phyloP scores from a whole-genome alignment of 2,888 invertebrate species.

The Cyclophora punctaria region DNA sequence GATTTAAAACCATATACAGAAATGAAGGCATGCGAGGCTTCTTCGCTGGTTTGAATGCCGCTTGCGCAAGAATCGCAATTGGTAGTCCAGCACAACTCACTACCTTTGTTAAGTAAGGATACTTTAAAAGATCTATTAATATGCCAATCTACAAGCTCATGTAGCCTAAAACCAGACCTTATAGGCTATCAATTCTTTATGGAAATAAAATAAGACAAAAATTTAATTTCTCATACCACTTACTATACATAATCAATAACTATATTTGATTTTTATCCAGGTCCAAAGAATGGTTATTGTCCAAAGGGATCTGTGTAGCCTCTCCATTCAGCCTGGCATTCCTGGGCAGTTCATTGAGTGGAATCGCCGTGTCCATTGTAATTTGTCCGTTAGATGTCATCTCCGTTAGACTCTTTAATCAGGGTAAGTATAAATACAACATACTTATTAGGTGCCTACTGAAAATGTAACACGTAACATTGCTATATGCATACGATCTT shows the following conservation, averaged over 20 bases:
- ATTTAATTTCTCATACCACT: no score
- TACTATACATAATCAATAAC: no score
- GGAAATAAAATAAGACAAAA: no score
- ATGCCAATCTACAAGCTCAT: no score
- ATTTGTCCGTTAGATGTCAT: slow-evolving; percentile 93
- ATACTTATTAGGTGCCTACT: no score
- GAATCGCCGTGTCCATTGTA: slow-evolving; percentile 81
- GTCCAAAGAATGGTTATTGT: slow-evolving; percentile 51
- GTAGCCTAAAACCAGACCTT: no score
- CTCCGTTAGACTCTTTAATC: slow-evolving; percentile 91
- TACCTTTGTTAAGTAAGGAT: slow-evolving; percentile 79
- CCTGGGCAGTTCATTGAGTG: slow-evolving; percentile 83
- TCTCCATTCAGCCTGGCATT: slow-evolving; percentile 46
- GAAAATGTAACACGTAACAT: no score
- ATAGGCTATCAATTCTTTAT: no score
- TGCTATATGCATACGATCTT: no score
- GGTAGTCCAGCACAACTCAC: slow-evolving; percentile 90
- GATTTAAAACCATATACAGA: slow-evolving; percentile 64
- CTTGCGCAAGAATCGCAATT: slow-evolving; percentile 83
- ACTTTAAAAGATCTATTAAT: no score
- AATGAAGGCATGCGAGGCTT: slow-evolving; percentile 78
- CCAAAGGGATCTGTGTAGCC: slow-evolving; percentile 27
- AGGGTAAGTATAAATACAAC: slow-evolving; percentile 73
- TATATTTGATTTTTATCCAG: slow-evolving; percentile 26
- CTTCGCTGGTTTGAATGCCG: slow-evolving; percentile 84